Base-by-base conservation (phyloP, 2,113 vertebrate species). In the Sinosuthora webbiana region DNA sequence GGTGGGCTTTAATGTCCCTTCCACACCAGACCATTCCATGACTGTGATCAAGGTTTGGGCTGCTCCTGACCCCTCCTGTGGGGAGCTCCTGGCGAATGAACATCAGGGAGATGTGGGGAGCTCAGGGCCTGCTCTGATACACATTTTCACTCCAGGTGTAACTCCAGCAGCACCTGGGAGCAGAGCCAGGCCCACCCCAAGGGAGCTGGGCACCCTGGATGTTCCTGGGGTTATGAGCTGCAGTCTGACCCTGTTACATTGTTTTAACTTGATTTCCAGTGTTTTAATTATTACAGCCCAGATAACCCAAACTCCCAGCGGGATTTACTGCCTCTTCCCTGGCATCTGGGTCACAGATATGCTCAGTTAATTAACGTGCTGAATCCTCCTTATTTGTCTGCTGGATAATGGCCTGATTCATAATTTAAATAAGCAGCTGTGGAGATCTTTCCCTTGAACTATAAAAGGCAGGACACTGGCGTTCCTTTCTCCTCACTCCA, bases 331-430 rank as follows among this genome's bases (percentile, higher is more conserved):
- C 76, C 57, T 30, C 90, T 96, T 94, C 87, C 83, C 94, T 84
- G 97, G 95, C 95, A 95, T 97, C 97, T 98, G 97, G 97, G 97
- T 97, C 97, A 97, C 83, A 97, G 95, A 97, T 92, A 94, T 5
- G 56, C 93, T 94, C 90, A 49, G 96, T 97, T 97, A 98, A 97
- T 98, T 98, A 97, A 97, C 19, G 93, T 81, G 68, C 92, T 96
- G 92, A 74, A 93, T 25, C 12, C 94, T 91, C 69, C 85, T 91
- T 94, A 71, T 94, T 97, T 97, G 96, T 95, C 94, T 95, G 83
- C 90, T 95, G 68, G 96, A 96, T 97, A 97, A 97, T 96, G 67
- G 96, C 74, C 95, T 95, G 97, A 96, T 96, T 96, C 94, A 77
- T 91, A 92, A 97, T 97, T 97, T 93, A 94, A 97, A 83, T 91